Evolutionary conservation across 2,797 vertebrate genomes (phyloP).

Genomic region (Pitangus sulphuratus): DNA sequence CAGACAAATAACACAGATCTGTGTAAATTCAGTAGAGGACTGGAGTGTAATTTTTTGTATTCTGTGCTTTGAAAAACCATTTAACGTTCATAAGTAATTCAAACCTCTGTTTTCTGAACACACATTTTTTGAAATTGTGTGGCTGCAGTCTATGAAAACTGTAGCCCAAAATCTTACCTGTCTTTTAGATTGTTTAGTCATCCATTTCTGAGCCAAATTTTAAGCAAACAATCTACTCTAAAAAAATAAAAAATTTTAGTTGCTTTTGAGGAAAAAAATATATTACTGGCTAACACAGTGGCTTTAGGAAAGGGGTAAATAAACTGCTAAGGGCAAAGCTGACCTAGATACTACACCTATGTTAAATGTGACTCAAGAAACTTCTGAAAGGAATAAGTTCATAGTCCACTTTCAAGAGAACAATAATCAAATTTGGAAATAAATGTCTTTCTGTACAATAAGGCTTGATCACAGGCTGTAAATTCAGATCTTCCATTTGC

Average conservation of each 20-base stretch:
- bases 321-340: neutral
- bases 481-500: neutral
- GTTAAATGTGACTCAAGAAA: neutral
- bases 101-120: neutral
- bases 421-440: neutral
- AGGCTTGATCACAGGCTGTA: neutral
- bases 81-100: neutral
- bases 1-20: neutral
- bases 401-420: neutral
- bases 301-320: neutral
- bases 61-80: neutral
- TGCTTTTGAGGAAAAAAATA: neutral
- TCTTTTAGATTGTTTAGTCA: neutral
- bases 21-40: neutral
- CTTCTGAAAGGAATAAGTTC: neutral
- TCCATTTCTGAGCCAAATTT: neutral
- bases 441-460: neutral
- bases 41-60: neutral
- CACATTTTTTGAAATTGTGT: neutral
- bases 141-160: neutral
- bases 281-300: neutral
- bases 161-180: neutral
- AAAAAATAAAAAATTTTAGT: accelerated
- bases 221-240: neutral
- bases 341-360: neutral